Conservation (phyloP, 2,113 vertebrate species). For the Prionailurus bengalensis region DNA sequence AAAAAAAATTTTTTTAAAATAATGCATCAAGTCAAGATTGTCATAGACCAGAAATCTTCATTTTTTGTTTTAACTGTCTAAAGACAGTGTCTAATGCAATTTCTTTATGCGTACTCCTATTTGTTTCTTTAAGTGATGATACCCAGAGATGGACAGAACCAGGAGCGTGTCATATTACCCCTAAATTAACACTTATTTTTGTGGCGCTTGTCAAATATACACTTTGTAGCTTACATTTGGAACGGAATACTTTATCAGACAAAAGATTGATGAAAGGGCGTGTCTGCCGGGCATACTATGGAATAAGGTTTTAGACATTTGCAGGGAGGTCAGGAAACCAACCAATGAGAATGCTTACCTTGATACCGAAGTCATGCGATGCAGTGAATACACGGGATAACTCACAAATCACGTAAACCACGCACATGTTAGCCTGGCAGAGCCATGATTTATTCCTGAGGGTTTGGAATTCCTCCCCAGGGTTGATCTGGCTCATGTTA, state of each 20-base stretch:
- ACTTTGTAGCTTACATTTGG: neutral
- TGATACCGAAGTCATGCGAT: neutral
- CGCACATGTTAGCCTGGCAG: neutral
- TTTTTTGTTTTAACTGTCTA: neutral
- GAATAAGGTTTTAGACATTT: neutral
- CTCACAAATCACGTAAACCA: neutral
- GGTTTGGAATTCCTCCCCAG: neutral
- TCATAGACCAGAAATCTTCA: neutral
- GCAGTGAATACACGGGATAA: neutral
- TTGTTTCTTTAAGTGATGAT: neutral
- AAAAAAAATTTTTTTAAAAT: too few relatives aligned
- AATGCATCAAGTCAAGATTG: neutral
- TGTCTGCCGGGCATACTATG: neutral
- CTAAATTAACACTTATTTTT: neutral
- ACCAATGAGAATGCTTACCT: neutral
- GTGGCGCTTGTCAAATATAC: neutral
- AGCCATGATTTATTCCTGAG: neutral
- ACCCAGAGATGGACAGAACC: neutral
- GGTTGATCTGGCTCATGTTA: neutral
- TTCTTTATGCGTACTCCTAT: neutral
- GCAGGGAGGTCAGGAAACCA: neutral
- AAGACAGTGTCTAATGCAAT: neutral
- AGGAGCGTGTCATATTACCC: neutral
- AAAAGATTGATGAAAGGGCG: neutral
- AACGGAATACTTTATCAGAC: neutral